Percentiles rank a stretch among this genome's conserved stretches.
These are phyloP conservation scores for Koerneria pararmatus DNA, from an alignment of 2,888 invertebrate species.

Conservation along the genomic window DNA sequence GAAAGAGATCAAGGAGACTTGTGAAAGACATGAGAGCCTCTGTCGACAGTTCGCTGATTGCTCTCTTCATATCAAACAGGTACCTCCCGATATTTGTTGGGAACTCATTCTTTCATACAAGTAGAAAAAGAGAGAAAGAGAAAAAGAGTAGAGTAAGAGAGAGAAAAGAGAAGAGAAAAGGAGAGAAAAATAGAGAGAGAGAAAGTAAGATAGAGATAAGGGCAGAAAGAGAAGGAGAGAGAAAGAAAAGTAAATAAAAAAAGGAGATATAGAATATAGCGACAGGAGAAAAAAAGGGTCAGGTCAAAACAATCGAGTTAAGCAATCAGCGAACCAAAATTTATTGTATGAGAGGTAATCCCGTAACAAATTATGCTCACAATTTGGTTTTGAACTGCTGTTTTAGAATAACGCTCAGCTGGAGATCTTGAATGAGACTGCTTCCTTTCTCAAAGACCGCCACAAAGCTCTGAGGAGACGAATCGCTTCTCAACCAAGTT, in stretches of 20 bases:
- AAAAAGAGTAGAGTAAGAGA: too few relatives aligned
- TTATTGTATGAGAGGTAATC: not conserved
- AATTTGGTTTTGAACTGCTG: too few relatives aligned
- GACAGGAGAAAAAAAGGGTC: not conserved
- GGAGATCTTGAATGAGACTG: slow-evolving; percentile 53
- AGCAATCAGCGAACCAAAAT: not conserved
- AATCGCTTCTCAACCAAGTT: slow-evolving; percentile 35
- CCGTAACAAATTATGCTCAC: not conserved
- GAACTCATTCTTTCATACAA: too few relatives aligned
- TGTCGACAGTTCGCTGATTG: slow-evolving; percentile 34
- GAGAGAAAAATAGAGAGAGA: too few relatives aligned
- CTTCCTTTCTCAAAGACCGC: slow-evolving; percentile 41
- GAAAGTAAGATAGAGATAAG: too few relatives aligned
- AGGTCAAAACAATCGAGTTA: not conserved
- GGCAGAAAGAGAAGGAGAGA: too few relatives aligned
- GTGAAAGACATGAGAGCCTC: slow-evolving; percentile 33
- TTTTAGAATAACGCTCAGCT: slow-evolving; percentile 51
- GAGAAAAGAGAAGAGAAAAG: too few relatives aligned
- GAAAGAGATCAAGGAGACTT: slow-evolving; percentile 36
- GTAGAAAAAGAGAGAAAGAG: too few relatives aligned
- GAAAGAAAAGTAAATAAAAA: not conserved
- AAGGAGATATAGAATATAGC: not conserved
- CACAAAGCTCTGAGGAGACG: slow-evolving; percentile 44
- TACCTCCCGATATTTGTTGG: too few relatives aligned
- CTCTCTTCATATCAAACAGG: slow-evolving; percentile 32